Percentiles rank a stretch among this genome's conserved stretches.
Evolutionary conservation across 2,888 invertebrate genomes (phyloP).

Genomic region (Hesperia comma): DNA sequence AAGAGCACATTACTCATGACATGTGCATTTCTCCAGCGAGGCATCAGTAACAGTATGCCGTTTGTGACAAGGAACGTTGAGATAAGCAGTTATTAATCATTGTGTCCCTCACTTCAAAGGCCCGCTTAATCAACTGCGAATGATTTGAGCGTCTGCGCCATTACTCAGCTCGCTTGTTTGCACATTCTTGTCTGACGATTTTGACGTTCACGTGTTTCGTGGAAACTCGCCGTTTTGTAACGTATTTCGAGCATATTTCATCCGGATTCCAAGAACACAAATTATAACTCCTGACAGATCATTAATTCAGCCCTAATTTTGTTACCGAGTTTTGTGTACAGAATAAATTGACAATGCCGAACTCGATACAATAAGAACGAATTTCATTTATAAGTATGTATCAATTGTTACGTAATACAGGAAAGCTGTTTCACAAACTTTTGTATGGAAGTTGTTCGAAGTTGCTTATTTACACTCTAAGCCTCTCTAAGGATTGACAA

Average conservation of each 20-base stretch:
- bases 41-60: slow-evolving; percentile 27
- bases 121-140: slow-evolving; percentile 78
- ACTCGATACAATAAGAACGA: slow-evolving; percentile 1
- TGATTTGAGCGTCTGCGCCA: slow-evolving; percentile 65
- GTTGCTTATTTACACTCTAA: too few relatives aligned
- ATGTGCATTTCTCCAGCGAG: slow-evolving; percentile 8
- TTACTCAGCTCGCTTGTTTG: slow-evolving; percentile 71
- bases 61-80: slow-evolving; percentile 54
- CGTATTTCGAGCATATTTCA: slow-evolving; percentile 26
- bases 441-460: too few relatives aligned
- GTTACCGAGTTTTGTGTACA: slow-evolving; percentile 23
- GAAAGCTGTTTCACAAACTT: too few relatives aligned
- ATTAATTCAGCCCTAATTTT: slow-evolving; percentile 26
- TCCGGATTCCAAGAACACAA: slow-evolving; percentile 31
- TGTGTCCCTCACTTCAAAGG: slow-evolving; percentile 71
- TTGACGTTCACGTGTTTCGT: slow-evolving; percentile 32
- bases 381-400: too few relatives aligned
- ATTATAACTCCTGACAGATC: slow-evolving; percentile 28
- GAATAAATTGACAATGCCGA: slow-evolving; percentile 10
- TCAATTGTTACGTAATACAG: too few relatives aligned
- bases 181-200: slow-evolving; percentile 57
- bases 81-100: slow-evolving; percentile 78
- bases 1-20: background rate
- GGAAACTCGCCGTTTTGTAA: slow-evolving; percentile 40
- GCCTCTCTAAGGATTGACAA: too few relatives aligned